Conservation (phyloP, 2,113 vertebrate genomes). For the Carassius auratus region DNA sequence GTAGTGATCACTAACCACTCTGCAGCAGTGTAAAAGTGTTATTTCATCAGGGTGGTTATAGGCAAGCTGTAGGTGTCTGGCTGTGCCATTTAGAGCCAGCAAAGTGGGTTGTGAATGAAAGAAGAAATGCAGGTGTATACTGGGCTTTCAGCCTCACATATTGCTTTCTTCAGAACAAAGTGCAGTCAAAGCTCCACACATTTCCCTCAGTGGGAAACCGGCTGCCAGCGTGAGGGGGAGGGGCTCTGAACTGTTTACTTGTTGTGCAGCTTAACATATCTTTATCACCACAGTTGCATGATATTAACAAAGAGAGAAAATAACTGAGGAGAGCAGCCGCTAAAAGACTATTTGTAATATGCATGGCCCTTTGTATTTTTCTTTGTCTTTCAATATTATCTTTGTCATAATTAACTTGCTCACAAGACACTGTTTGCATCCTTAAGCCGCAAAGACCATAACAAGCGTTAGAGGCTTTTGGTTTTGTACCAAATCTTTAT, state of each 20-base stretch:
- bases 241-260: constrained; percentile 21
- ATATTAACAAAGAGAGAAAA: constrained; percentile 14
- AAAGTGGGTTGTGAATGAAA: constrained; percentile 8
- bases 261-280: constrained; percentile 6
- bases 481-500: constrained; percentile 24
- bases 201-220: constrained; percentile 12
- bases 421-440: background rate
- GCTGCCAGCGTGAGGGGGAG: background rate
- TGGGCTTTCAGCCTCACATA: background rate
- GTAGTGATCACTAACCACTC: background rate
- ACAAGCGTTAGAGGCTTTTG: background rate
- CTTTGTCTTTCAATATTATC: background rate
- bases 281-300: background rate
- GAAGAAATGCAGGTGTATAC: constrained; percentile 34
- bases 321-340: background rate
- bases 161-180: background rate
- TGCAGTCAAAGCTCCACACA: background rate
- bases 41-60: constrained; percentile 4
- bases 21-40: background rate
- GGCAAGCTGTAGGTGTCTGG: background rate
- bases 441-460: background rate
- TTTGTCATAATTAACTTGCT: constrained; percentile 4
- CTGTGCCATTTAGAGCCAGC: constrained; percentile 16
- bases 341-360: background rate
- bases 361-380: background rate